A percentile compares a stretch with the other conserved stretches of the same genome.
phyloP scores from a whole-genome alignment of 2,113 vertebrate species.

The Phainopepla nitens region DNA sequence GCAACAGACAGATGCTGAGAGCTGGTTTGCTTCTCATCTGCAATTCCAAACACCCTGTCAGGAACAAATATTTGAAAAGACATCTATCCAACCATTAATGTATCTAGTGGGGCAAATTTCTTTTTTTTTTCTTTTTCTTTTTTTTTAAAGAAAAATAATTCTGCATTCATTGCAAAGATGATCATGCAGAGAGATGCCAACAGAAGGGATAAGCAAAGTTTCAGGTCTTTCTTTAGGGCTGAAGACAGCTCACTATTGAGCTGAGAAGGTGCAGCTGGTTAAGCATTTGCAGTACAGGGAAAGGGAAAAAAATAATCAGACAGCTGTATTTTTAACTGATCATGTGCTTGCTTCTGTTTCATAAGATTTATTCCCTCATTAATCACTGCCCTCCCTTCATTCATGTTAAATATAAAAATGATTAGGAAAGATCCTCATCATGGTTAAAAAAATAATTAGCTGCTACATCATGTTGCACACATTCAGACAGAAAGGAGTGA shows the following conservation, averaged over 20 bases:
- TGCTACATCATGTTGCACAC: conserved; percentile 81
- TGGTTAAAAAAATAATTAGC: conserved; percentile 93
- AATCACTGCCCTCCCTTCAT: conserved; percentile 82
- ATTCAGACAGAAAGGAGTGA: conserved; percentile 84
- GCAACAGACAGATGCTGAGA: conserved; percentile 53
- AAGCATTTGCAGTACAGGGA: conserved; percentile 1
- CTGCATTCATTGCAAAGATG: conserved; percentile 28
- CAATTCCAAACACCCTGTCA: conserved; percentile 67
- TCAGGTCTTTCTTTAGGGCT: conserved; percentile 27
- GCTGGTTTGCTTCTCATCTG: conserved; percentile 62
- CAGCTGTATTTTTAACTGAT: conserved; percentile 64
- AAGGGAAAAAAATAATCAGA: neutral
- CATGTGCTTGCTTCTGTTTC: conserved; percentile 65
- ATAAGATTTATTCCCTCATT: conserved; percentile 84
- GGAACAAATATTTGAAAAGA: conserved; percentile 69
- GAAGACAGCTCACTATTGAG: neutral
- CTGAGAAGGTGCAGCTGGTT: conserved; percentile 32
- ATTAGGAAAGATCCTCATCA: conserved; percentile 85
- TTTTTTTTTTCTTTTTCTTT: neutral
- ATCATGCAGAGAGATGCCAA: neutral
- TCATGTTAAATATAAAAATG: conserved; percentile 83
- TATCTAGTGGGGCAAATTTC: neutral
- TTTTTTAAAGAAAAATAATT: neutral
- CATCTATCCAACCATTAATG: conserved; percentile 55
- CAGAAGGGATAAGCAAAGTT: conserved; percentile 45